Conservation (phyloP, 2,113 vertebrate genomes). For the Psephotus haematonotus region DNA sequence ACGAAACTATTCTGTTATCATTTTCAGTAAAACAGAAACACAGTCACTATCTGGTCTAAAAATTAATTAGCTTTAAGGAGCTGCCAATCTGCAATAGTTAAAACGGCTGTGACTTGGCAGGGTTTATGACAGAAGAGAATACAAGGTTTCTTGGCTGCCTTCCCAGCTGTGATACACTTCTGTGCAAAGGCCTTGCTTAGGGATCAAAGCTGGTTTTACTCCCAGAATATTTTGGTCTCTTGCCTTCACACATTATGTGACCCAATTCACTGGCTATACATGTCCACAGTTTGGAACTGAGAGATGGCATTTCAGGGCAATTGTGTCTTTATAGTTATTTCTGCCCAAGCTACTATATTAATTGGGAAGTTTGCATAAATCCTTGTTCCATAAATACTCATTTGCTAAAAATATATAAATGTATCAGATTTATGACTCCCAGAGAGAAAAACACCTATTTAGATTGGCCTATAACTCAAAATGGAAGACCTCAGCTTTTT, state of each 20-base stretch:
- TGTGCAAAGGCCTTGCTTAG: conserved; percentile 31
- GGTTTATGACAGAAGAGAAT: neutral
- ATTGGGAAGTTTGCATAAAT: neutral
- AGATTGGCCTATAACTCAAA: neutral
- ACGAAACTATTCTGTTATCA: neutral
- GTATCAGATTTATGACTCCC: neutral
- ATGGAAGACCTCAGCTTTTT: neutral
- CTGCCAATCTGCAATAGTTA: neutral
- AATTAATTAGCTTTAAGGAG: neutral
- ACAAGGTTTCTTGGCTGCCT: conserved; percentile 8
- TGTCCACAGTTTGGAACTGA: neutral
- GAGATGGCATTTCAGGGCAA: neutral
- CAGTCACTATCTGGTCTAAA: neutral
- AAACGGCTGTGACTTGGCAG: conserved; percentile 8
- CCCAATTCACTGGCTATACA: neutral
- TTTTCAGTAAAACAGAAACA: neutral
- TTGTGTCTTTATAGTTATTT: neutral
- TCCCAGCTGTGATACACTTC: conserved; percentile 25
- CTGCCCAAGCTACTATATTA: neutral
- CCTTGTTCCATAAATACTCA: neutral
- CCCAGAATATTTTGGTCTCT: conserved; percentile 36
- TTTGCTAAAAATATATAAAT: neutral
- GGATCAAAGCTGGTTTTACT: conserved; percentile 44
- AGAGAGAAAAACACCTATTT: neutral
- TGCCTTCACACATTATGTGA: conserved; percentile 34